Evolutionary conservation across 2,888 invertebrate genomes (phyloP), one percentile per base, ranked within the genome.

Genomic region (Latrodectus elegans): DNA sequence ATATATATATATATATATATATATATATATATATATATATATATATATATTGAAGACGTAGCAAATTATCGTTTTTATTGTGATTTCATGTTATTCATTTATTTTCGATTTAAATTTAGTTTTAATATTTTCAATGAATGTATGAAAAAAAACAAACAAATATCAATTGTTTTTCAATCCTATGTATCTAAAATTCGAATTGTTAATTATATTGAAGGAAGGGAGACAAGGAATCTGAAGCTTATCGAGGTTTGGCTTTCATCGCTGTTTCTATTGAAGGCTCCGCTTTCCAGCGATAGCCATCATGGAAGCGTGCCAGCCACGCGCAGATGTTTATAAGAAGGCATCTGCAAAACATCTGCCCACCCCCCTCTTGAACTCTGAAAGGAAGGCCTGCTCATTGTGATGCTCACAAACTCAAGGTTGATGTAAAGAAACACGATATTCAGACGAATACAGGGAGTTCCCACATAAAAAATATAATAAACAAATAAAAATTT

Each of bases 321-420:
- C 84, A 73, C 84, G 72, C 84, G 84, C 84, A 84, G 84, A 84
- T 84, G 84, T 72, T 76, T 64, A 51, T n/a, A 51, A 68, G 55
- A 38, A 72, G 77, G 84, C 84, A 84, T 78, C 84, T 84, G 84
- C 55, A 8, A 11, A 84, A 84, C 84, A 84, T 84, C 84, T 84
- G 84, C 84, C 53, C 75, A 70, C 73, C 84, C 53, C 14, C 60
- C 60, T 60, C n/a, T 60, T 60, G 60, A 60, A 60, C 12, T 60
- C 12, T 60, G 14, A 6, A 60, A 55, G 55, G 15, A 11, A 60
- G 8, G 60, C 14, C 60, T 60, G 12, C 12, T 60, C n/a, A 60
- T 60, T 60, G 60, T n/a, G 12, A 6, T n/a, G 12, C n/a, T 60
- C 60, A 10, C 12, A 60, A n/a, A 38, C 12, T 60, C 60, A 60